Conservation (phyloP, 2,113 vertebrate genomes). For the Elgaria multicarinata region DNA sequence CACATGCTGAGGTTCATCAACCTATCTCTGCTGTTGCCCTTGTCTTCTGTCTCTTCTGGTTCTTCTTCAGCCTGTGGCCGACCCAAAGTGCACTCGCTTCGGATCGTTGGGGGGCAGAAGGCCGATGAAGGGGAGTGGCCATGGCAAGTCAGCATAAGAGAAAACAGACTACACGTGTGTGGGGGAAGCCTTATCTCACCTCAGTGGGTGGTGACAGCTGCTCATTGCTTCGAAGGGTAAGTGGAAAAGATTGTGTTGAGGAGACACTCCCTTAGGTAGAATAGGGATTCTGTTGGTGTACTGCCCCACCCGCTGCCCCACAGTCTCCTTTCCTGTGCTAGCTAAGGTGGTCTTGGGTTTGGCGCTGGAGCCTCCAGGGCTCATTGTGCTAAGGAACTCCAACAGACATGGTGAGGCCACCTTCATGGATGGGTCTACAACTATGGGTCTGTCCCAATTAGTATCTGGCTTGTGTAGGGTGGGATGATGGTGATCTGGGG, state of each 20-base stretch:
- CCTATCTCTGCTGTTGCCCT: no score
- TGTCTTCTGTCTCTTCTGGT: background rate
- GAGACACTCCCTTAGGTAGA: background rate
- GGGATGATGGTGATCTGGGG: no score
- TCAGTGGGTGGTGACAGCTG: slow-evolving; percentile 71
- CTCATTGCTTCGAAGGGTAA: slow-evolving; percentile 72
- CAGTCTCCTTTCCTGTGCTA: no score
- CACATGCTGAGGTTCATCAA: background rate
- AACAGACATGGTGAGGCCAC: no score
- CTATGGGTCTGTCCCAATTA: no score
- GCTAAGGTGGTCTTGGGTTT: no score
- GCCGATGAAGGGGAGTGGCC: slow-evolving; percentile 71
- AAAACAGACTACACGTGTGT: slow-evolving; percentile 63
- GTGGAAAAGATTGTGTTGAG: background rate
- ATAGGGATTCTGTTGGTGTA: no score
- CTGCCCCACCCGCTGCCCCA: no score
- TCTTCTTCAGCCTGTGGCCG: slow-evolving; percentile 59
- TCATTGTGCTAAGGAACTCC: no score
- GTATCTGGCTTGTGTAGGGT: no score
- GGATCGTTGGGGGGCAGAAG: slow-evolving; percentile 63
- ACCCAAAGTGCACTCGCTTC: slow-evolving; percentile 40
- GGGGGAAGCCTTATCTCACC: slow-evolving; percentile 72
- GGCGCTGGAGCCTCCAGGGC: no score
- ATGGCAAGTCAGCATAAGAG: slow-evolving; percentile 77
- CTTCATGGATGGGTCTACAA: no score